Percentiles rank a stretch among this genome's conserved stretches.
phyloP scores from a whole-genome alignment of 1,140 invertebrate genomes.

The Harpegnathos saltator region DNA sequence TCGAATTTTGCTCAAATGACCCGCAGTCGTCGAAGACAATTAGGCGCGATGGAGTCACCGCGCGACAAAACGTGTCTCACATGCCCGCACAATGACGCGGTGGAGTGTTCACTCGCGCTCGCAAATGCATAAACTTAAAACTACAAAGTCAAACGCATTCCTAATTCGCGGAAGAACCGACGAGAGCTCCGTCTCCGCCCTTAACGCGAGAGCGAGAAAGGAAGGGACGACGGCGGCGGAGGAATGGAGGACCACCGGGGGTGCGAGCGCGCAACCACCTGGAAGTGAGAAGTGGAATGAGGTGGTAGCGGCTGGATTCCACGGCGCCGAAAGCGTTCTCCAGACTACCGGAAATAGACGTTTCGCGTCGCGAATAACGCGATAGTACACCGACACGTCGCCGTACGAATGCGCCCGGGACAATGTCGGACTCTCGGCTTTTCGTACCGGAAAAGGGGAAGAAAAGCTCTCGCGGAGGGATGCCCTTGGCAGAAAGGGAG shows the following conservation, averaged over 20 bases:
- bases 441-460: neutral
- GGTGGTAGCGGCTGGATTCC: neutral
- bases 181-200: conserved; percentile 4
- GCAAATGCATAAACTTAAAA: conserved; percentile 56
- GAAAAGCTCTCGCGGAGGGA: neutral
- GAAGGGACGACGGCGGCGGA: neutral
- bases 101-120: conserved; percentile 24
- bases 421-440: conserved; percentile 8
- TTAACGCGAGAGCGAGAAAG: conserved; percentile 10
- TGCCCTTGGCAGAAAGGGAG: neutral
- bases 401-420: neutral
- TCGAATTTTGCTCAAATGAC: neutral
- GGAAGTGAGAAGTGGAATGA: conserved; percentile 22
- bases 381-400: neutral
- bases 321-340: conserved; percentile 21
- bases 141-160: conserved; percentile 53
- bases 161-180: conserved; percentile 15
- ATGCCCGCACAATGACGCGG: conserved; percentile 10
- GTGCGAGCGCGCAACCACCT: conserved; percentile 24
- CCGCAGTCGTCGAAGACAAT: neutral
- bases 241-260: conserved; percentile 10
- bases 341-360: conserved; percentile 32
- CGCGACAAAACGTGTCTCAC: neutral
- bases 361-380: conserved; percentile 15
- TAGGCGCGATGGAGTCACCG: neutral